phyloP scores from a whole-genome alignment of 2,888 invertebrate genomes.

The Yponomeuta sedellus region DNA sequence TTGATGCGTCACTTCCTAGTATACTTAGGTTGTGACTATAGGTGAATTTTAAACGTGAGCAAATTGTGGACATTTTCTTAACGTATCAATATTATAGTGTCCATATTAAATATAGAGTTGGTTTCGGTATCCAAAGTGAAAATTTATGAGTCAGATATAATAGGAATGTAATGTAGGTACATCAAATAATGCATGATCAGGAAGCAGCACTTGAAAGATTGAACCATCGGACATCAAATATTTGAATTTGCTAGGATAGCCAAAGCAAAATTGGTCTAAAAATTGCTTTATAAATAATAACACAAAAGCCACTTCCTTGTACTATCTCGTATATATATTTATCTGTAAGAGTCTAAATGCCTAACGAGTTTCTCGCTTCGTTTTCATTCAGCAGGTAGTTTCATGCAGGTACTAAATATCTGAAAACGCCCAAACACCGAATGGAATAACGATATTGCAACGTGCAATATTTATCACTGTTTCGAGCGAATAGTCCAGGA shows the following conservation, averaged over 20 bases:
- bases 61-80: neutral
- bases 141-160: too few relatives aligned
- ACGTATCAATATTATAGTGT: neutral
- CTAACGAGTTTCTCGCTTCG: neutral
- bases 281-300: too few relatives aligned
- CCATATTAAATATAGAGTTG: neutral
- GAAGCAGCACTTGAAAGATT: too few relatives aligned
- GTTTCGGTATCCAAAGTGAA: too few relatives aligned
- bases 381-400: neutral
- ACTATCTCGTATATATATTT: too few relatives aligned
- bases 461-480: slow-evolving; percentile 23
- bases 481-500: slow-evolving; percentile 38
- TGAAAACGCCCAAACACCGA: slow-evolving; percentile 8
- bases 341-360: neutral
- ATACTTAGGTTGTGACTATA: slow-evolving; percentile 13
- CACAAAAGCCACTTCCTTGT: too few relatives aligned
- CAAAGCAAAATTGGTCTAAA: too few relatives aligned
- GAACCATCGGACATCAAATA: too few relatives aligned
- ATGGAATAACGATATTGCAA: slow-evolving; percentile 20
- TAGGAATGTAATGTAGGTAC: too few relatives aligned
- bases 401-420: neutral
- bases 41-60: slow-evolving; percentile 17
- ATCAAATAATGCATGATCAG: too few relatives aligned
- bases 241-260: too few relatives aligned
- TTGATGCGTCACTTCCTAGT: slow-evolving; percentile 40